Percentiles rank a stretch among this genome's conserved stretches.
phyloP scores from a whole-genome alignment of 2,888 invertebrate genomes.

The Scaptomyza tumidula region DNA sequence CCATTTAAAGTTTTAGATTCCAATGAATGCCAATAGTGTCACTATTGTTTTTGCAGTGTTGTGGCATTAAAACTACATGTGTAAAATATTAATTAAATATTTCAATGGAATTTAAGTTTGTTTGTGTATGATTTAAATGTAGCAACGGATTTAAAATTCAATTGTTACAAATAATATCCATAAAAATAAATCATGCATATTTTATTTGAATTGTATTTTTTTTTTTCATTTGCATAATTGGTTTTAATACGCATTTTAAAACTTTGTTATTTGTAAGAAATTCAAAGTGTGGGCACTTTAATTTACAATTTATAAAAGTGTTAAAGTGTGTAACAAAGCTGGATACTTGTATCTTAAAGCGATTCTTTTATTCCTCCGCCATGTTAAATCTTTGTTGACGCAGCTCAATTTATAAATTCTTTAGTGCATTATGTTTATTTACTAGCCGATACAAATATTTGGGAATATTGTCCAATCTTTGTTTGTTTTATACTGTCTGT shows the following conservation, averaged over 20 bases:
- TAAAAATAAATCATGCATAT: background rate
- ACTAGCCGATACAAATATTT: too few relatives aligned
- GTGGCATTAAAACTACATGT: background rate
- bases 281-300: too few relatives aligned
- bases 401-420: too few relatives aligned
- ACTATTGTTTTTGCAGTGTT: slow-evolving; percentile 9
- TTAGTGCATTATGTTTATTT: too few relatives aligned
- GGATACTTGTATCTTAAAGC: too few relatives aligned
- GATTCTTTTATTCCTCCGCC: too few relatives aligned
- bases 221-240: background rate
- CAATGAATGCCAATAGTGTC: slow-evolving; percentile 12
- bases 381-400: too few relatives aligned
- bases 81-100: background rate
- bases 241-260: too few relatives aligned
- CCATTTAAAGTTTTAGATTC: slow-evolving; percentile 14
- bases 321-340: too few relatives aligned
- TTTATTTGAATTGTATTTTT: background rate
- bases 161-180: background rate
- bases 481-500: too few relatives aligned
- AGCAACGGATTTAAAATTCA: background rate
- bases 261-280: too few relatives aligned
- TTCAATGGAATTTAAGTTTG: background rate
- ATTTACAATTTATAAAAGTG: background rate
- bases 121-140: background rate
- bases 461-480: too few relatives aligned